A percentile compares a stretch with the other conserved stretches of the same genome.
These are phyloP conservation scores for Fragum whitleyi DNA, from an alignment of 2,888 invertebrate genomes.

Conservation along the genomic window DNA sequence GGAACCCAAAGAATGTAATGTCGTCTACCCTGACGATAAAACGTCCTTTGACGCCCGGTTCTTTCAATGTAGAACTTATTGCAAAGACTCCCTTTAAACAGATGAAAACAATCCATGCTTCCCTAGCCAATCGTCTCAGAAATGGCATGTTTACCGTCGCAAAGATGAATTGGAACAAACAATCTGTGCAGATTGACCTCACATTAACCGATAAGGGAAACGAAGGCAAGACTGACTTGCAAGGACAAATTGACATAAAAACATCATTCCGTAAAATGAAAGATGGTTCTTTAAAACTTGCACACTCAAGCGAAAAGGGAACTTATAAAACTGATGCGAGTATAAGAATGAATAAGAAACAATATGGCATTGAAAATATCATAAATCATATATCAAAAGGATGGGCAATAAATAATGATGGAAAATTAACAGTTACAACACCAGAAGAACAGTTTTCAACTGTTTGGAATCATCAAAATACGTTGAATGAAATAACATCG, in stretches of 20 bases:
- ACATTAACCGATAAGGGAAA: slow-evolving; percentile 63
- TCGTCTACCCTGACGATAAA: slow-evolving; percentile 66
- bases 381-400: slow-evolving; percentile 60
- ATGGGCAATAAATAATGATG: slow-evolving; percentile 67
- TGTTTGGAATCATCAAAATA: slow-evolving; percentile 71
- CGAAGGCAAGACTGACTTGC: slow-evolving; percentile 54
- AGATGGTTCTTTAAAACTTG: slow-evolving; percentile 45
- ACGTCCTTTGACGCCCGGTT: slow-evolving; percentile 64
- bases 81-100: slow-evolving; percentile 71
- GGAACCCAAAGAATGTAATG: slow-evolving; percentile 67
- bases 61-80: slow-evolving; percentile 60
- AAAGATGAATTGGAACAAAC: slow-evolving; percentile 63
- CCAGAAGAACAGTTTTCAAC: slow-evolving; percentile 62
- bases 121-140: slow-evolving; percentile 60
- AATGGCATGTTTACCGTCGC: slow-evolving; percentile 55
- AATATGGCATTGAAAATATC: slow-evolving; percentile 59
- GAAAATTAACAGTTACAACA: slow-evolving; percentile 64
- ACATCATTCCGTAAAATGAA: slow-evolving; percentile 56
- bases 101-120: slow-evolving; percentile 57
- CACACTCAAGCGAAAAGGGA: slow-evolving; percentile 61
- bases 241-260: slow-evolving; percentile 66
- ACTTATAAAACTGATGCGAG: slow-evolving; percentile 45
- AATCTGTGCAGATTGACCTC: slow-evolving; percentile 57
- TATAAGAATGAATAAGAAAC: slow-evolving; percentile 55
- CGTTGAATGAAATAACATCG: slow-evolving; percentile 57